Conservation (phyloP, 2,113 vertebrate genomes). For the Cyanoramphus novaezelandiae region DNA sequence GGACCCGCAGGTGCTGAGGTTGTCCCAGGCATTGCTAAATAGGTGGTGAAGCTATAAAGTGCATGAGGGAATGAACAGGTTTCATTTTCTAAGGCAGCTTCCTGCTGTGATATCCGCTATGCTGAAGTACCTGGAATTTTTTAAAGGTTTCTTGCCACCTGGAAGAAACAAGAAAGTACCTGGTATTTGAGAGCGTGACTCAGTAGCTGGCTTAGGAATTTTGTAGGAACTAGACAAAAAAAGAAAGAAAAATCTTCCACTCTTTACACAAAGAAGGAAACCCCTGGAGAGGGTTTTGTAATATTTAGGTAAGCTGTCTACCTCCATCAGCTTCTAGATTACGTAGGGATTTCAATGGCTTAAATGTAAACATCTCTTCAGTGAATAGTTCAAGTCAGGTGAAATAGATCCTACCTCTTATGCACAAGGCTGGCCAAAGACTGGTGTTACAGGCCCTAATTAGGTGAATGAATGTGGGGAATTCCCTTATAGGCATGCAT, state of each 20-base stretch:
- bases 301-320: background rate
- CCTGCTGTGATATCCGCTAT: background rate
- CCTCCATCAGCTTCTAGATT: background rate
- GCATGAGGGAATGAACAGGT: background rate
- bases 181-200: background rate
- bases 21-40: background rate
- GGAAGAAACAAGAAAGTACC: background rate
- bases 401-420: background rate
- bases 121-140: background rate
- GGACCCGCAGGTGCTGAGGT: background rate
- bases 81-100: background rate
- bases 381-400: background rate
- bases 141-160: background rate
- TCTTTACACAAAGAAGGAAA: background rate
- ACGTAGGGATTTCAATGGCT: background rate
- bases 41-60: background rate
- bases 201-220: background rate
- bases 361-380: background rate
- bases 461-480: background rate
- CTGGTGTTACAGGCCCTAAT: background rate
- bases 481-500: background rate
- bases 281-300: background rate
- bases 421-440: background rate
- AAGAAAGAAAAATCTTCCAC: background rate
- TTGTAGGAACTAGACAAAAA: background rate